Percentiles rank a stretch among this genome's conserved stretches.
These are phyloP conservation scores for Ploceus nigricollis DNA, from an alignment of 2,113 vertebrate genomes.

Conservation along the genomic window DNA sequence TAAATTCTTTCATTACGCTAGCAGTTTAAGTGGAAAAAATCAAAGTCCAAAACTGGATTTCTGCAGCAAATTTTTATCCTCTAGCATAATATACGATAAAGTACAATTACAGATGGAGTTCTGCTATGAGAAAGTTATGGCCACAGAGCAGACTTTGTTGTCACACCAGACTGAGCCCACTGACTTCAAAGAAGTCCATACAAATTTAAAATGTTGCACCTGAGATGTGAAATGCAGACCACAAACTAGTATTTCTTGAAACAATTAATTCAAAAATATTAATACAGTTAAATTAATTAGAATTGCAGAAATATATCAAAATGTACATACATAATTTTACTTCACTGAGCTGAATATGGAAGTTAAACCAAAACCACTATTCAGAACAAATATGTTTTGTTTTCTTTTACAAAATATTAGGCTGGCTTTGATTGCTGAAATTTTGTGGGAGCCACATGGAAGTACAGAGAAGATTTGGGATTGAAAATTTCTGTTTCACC, in stretches of 20 bases:
- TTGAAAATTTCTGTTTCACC: background rate
- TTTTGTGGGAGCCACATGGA: background rate
- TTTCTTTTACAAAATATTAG: background rate
- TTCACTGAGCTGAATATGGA: background rate
- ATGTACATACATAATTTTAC: background rate
- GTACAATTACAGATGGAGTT: background rate
- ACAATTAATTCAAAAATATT: background rate
- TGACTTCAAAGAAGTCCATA: background rate
- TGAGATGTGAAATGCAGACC: background rate
- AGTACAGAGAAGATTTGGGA: background rate
- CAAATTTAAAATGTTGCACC: background rate
- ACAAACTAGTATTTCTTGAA: background rate
- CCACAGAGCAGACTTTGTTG: background rate
- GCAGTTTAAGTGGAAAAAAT: background rate
- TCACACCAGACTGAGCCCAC: background rate
- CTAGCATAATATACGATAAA: background rate
- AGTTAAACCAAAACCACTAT: background rate
- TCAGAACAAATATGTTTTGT: background rate
- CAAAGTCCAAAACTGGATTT: background rate
- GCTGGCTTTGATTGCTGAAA: background rate
- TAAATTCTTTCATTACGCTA: background rate
- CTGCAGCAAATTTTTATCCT: background rate
- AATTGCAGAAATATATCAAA: background rate
- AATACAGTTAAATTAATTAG: background rate
- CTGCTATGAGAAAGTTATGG: background rate